A percentile compares a stretch with the other conserved stretches of the same genome.
Conservation (phyloP, 2,888 invertebrate genomes). For the Cephalotes varians region DNA sequence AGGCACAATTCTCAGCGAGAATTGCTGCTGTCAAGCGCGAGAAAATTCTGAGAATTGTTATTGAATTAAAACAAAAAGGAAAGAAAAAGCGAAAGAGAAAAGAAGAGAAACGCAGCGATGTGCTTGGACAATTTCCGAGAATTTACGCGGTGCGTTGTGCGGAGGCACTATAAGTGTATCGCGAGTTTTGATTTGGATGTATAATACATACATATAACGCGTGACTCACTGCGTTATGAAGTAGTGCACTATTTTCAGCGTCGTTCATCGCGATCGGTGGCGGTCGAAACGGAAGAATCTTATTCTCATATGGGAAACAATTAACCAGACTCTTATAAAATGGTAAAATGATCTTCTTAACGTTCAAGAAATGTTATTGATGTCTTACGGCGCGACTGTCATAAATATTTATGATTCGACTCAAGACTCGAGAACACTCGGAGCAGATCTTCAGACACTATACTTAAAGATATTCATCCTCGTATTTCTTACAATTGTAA, state of each 20-base stretch:
- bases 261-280: neutral
- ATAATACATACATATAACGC: neutral
- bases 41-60: neutral
- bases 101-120: neutral
- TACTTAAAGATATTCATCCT: neutral
- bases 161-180: neutral
- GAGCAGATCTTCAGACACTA: neutral
- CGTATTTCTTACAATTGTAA: neutral
- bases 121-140: neutral
- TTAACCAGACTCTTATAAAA: neutral
- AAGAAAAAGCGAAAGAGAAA: neutral
- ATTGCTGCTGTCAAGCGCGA: neutral
- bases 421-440: neutral
- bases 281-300: neutral
- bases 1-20: neutral
- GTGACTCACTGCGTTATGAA: constrained; percentile 53
- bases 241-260: constrained; percentile 51
- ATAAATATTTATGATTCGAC: constrained; percentile 24
- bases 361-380: neutral
- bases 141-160: constrained; percentile 3
- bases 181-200: constrained; percentile 22
- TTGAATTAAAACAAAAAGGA: neutral
- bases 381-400: neutral
- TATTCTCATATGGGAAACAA: neutral
- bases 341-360: neutral